phyloP scores from a whole-genome alignment of 1,140 invertebrate species.

The Phthorimaea operculella region DNA sequence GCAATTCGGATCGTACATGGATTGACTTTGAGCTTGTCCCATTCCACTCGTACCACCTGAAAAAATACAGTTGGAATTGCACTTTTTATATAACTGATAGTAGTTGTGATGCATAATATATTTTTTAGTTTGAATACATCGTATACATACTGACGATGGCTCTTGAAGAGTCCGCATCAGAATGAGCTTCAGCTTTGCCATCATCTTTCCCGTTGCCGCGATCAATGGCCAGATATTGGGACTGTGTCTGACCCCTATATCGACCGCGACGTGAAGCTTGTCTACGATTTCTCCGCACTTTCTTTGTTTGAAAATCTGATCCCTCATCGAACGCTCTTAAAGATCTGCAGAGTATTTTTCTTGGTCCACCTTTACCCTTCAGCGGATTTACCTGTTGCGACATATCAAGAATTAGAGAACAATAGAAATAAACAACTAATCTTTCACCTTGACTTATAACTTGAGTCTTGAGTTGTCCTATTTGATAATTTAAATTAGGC shows the following conservation, averaged over 20 bases:
- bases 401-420: neutral
- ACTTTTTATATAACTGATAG: neutral
- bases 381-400: constrained; percentile 22
- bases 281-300: constrained; percentile 25
- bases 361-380: neutral
- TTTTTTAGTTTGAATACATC: constrained; percentile 50
- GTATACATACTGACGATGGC: constrained; percentile 79
- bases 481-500: constrained; percentile 30
- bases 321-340: constrained; percentile 12
- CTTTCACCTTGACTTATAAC: constrained; percentile 19
- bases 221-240: constrained; percentile 79
- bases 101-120: too few relatives aligned
- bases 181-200: constrained; percentile 82
- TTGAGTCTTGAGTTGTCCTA: constrained; percentile 16
- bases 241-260: constrained; percentile 80
- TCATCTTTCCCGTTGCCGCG: constrained; percentile 66
- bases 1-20: constrained; percentile 67
- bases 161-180: constrained; percentile 75
- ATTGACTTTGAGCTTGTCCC: constrained; percentile 84
- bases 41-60: constrained; percentile 78
- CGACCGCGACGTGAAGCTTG: constrained; percentile 37
- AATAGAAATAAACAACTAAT: neutral
- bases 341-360: constrained; percentile 27
- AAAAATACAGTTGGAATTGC: constrained; percentile 13
- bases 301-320: constrained; percentile 8